A percentile compares a stretch with the other conserved stretches of the same genome.
phyloP scores from a whole-genome alignment of 2,797 vertebrate genomes.

The Crocidura indochinensis region DNA sequence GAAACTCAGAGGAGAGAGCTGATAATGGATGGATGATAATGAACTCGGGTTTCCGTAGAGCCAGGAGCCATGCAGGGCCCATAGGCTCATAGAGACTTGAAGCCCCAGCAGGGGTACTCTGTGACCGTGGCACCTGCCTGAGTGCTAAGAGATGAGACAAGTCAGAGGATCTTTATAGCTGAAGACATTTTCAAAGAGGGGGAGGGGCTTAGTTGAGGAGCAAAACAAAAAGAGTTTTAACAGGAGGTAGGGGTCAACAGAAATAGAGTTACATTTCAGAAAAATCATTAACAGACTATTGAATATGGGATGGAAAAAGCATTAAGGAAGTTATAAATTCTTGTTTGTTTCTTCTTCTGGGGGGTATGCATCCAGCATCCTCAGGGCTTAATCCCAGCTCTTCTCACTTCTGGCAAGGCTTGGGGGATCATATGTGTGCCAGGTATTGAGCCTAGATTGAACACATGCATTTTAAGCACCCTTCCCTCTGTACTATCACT shows the following conservation, averaged over 20 bases:
- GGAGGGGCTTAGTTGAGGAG: not conserved
- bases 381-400: too few species aligned
- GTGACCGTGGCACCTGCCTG: not conserved
- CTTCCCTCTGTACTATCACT: too few species aligned
- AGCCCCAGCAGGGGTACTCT: not conserved
- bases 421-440: too few species aligned
- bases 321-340: not conserved
- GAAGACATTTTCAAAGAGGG: not conserved
- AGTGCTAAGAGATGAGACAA: not conserved
- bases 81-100: not conserved
- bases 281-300: not conserved
- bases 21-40: not conserved
- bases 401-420: too few species aligned
- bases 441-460: too few species aligned
- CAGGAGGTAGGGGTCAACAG: not conserved
- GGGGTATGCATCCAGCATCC: not conserved
- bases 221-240: not conserved
- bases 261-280: conserved; percentile 46
- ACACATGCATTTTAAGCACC: too few species aligned
- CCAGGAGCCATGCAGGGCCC: not conserved
- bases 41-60: not conserved
- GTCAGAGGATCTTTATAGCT: not conserved
- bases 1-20: conserved; percentile 17
- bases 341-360: too few species aligned
- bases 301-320: not conserved